Evolutionary conservation across 2,113 vertebrate species (phyloP).

Genomic region (Chaetorhynchus papuensis): DNA sequence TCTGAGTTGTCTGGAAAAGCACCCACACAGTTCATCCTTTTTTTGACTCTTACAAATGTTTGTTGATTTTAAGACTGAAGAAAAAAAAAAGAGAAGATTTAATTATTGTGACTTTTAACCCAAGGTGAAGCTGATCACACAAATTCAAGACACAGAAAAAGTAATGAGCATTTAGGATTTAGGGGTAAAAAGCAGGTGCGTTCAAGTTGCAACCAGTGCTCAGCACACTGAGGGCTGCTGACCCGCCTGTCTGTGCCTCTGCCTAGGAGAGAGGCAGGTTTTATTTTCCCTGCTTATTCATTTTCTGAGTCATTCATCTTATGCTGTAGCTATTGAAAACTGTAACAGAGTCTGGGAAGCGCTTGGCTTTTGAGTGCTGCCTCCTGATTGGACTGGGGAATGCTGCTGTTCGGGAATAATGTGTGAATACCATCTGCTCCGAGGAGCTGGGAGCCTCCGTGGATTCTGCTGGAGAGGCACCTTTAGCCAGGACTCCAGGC

Average conservation of each 20-base stretch:
- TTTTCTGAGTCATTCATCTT: slow-evolving; percentile 74
- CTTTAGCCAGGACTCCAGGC: slow-evolving; percentile 32
- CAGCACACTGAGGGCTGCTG: not conserved
- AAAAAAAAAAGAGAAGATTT: not conserved
- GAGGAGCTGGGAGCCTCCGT: slow-evolving; percentile 53
- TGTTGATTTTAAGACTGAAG: not conserved
- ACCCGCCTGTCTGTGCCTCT: not conserved
- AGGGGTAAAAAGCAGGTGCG: slow-evolving; percentile 27
- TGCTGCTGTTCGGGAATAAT: slow-evolving; percentile 77
- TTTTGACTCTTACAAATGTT: not conserved
- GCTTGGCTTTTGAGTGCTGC: slow-evolving; percentile 65
- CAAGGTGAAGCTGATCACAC: not conserved
- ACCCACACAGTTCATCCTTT: not conserved
- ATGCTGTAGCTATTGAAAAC: slow-evolving; percentile 62
- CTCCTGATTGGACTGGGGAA: slow-evolving; percentile 77
- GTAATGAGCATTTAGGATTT: not conserved
- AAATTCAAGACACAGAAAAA: not conserved
- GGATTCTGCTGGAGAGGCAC: slow-evolving; percentile 51
- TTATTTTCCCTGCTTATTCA: slow-evolving; percentile 64
- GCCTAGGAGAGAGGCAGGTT: slow-evolving; percentile 8
- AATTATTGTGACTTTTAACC: not conserved
- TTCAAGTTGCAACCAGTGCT: not conserved
- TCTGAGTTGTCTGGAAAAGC: not conserved
- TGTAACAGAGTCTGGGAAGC: slow-evolving; percentile 62
- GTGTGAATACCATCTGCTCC: slow-evolving; percentile 69